Base-by-base conservation (phyloP, 2,113 vertebrate species). In the Scomber scombrus region DNA sequence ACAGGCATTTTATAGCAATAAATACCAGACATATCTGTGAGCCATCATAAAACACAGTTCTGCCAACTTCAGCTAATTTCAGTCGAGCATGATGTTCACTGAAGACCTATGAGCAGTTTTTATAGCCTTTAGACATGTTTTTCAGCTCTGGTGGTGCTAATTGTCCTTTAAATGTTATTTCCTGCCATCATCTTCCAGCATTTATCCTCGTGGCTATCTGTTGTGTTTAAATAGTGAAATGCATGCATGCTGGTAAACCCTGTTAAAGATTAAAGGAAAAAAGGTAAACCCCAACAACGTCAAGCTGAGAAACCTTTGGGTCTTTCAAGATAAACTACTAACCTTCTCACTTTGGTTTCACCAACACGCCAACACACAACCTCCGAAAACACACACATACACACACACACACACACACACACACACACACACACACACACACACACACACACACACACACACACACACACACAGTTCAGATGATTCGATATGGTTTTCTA, bases 21-120 rank as follows among this genome's bases (percentile, higher is more conserved):
- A 86, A 86, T 80, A 70, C 72, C 73, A 84, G 16, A 57, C 47
- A 56, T 88, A 85, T 91, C 72, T 60, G 26, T 64, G 43, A 29
- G 34, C 18, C 4, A 18, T 63, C 61, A 54, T 82, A 65, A 81
- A 81, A 57, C 31, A 29, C 21, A 52, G 21, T 18, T 55, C 31
- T 56, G 19, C 58, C 21, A 51, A 58, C 49, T 14, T 60, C 29
- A 19, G 31, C 34, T 69, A 18, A 80, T 66, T 68, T 62, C 29
- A 61, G 13, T 54, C 11, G 5, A 62, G 9, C 56, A 29, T 61
- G 34, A 46, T 3, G 0, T 49, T 66, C 11, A 19, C 26, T 13
- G 0, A 47, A 21, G 6, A 15, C 45, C 46, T 57, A 19, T 31
- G 45, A 65, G 51, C 10, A 8, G 78, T 68, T 83, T 69, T 8